A percentile compares a stretch with the other conserved stretches of the same genome.
These are phyloP conservation scores for Loripinus fragilis DNA, from an alignment of 2,888 invertebrate genomes.

Conservation along the genomic window DNA sequence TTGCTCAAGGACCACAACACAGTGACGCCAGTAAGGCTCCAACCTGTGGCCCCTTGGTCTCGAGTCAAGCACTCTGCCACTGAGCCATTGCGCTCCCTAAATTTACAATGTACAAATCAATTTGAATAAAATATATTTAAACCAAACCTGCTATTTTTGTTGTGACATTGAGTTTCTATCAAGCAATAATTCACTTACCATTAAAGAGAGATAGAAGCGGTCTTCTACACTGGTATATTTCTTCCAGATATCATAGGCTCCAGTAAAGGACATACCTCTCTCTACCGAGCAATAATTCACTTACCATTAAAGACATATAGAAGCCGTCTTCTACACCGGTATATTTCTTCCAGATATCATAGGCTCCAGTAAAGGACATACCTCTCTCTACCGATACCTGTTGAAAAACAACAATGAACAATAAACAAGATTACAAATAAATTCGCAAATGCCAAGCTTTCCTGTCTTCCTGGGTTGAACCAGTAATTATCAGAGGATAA, in stretches of 20 bases:
- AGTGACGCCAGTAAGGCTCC: too few species aligned
- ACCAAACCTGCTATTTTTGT: too few species aligned
- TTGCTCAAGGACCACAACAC: too few species aligned
- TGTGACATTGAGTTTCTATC: too few species aligned
- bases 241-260: slow-evolving; percentile 91
- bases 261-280: slow-evolving; percentile 95
- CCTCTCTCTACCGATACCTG: slow-evolving; percentile 95
- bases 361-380: slow-evolving; percentile 95
- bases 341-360: slow-evolving; percentile 90
- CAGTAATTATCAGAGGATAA: too few species aligned
- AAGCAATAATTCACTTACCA: slow-evolving; percentile 84
- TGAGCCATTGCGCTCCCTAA: too few species aligned
- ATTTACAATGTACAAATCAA: too few species aligned
- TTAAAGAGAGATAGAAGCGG: slow-evolving; percentile 96
- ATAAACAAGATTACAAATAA: background rate
- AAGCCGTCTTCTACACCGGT: slow-evolving; percentile 93
- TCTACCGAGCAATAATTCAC: slow-evolving; percentile 94
- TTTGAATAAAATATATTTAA: too few species aligned
- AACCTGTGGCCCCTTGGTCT: too few species aligned
- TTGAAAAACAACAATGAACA: slow-evolving; percentile 20
- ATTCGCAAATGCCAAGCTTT: too few species aligned
- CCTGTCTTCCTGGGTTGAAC: too few species aligned
- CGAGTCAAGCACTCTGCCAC: too few species aligned
- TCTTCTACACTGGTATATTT: slow-evolving; percentile 91
- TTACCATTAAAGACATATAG: slow-evolving; percentile 92